Evolutionary conservation across 35 echinoderm and acorn worm species (phyloP).

Genomic region (Apostichopus parvimensis): DNA sequence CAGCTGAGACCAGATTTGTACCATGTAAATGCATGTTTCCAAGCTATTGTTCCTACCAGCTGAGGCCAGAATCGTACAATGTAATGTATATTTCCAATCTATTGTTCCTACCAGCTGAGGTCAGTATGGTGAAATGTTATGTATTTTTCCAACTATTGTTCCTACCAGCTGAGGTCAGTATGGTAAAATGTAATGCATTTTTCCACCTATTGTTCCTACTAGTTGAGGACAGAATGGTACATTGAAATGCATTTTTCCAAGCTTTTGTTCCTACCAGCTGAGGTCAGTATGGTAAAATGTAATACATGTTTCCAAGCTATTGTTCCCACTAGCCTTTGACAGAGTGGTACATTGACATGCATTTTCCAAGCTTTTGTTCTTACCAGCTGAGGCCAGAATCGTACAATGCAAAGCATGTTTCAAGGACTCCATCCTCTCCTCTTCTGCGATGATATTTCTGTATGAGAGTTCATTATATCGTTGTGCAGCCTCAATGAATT

Average conservation of each 20-base stretch:
- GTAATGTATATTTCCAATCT: background rate
- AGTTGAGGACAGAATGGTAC: background rate
- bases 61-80: background rate
- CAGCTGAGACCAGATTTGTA: background rate
- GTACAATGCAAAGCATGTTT: constrained; percentile 99
- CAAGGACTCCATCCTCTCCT: constrained; percentile 93
- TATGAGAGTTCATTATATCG: constrained; percentile 97
- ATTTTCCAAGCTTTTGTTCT: background rate
- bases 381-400: constrained; percentile 97
- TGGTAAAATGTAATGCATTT: background rate
- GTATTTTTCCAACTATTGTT: background rate
- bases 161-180: background rate
- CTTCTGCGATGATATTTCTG: constrained; percentile 91
- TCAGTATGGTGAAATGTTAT: background rate
- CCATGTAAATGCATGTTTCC: constrained; percentile 73
- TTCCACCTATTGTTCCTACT: background rate
- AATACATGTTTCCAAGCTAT: background rate
- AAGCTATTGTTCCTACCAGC: constrained; percentile 41
- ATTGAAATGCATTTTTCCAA: background rate
- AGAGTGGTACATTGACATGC: background rate
- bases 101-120: background rate
- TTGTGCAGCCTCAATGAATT: constrained; percentile 99
- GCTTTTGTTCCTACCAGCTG: background rate
- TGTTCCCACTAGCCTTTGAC: background rate
- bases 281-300: background rate